These are phyloP conservation scores for Pantherophis vulpinus DNA, from an alignment of 2,797 vertebrate genomes.

Conservation along the genomic window DNA sequence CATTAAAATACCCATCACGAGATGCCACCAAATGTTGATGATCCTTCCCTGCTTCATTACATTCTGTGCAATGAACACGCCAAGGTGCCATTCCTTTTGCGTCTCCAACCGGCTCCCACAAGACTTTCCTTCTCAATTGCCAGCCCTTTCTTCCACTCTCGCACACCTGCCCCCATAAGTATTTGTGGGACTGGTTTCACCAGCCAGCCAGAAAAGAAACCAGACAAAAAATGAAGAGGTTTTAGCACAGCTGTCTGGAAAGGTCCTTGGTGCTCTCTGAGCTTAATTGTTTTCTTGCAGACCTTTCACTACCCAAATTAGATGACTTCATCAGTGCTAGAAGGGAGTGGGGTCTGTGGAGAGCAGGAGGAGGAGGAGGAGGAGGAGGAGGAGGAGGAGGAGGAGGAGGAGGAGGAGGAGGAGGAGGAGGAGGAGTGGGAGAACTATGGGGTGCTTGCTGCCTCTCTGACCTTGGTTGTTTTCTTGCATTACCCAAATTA, in stretches of 20 bases:
- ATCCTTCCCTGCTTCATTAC: neutral
- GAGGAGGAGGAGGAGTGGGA: no score
- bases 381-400: no score
- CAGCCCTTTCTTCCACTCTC: neutral
- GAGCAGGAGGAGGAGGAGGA: no score
- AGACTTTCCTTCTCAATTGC: neutral
- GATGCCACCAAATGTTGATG: neutral
- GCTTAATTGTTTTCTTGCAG: no score
- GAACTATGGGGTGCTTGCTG: neutral
- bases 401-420: no score
- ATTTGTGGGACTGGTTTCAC: no score
- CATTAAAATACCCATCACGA: neutral
- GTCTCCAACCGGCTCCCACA: no score
- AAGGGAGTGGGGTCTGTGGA: neutral
- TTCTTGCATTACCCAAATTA: no score
- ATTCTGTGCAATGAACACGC: neutral
- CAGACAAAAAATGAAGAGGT: neutral
- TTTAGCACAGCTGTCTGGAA: neutral
- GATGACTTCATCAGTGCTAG: neutral
- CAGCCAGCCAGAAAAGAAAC: neutral
- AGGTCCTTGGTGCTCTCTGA: neutral
- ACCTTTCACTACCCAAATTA: no score
- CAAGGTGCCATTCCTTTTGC: neutral
- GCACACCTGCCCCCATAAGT: no score
- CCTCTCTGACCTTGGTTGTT: no score